Base-by-base conservation (phyloP, 2,888 invertebrate genomes). In the Keiferia lycopersicella region DNA sequence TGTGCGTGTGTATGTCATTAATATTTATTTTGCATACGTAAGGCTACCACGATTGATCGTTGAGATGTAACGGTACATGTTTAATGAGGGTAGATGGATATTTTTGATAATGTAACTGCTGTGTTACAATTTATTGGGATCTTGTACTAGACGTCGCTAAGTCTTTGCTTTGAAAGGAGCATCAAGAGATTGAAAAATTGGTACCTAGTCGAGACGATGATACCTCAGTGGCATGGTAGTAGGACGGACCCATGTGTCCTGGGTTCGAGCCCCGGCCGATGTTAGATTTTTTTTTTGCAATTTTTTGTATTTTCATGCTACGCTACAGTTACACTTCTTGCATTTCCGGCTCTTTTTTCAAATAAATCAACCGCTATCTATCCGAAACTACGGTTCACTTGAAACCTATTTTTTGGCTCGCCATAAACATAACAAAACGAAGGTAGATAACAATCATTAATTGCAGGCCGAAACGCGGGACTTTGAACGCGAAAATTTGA, bases 11-110 rank as follows among this genome's bases (percentile, higher is more conserved):
- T 77, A 71, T 77, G 80, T 79, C 85, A 86, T 88, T 87, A 87
- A 88, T 88, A 88, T 87, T 87, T 87, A 88, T 88, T 86, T 83
- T 82, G 85, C 82, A 86, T 86, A 82, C 84, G 80, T 80, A 81
- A 81, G 78, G 79, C 69, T 69, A 69, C 71, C 71, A 76, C 76
- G 79, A 84, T 81, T 80, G 82, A 82, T 81, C 74, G 79, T 71
- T 70, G 65, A 65, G 63, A 66, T 66, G 65, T 60, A 63, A 61
- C 48, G 66, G 62, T 66, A 60, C 66, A 64, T 39, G 57, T 66
- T 66, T 66, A 62, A 66, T 66, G 61, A 58, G 62, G 30, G 62
- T 26, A 45, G 65, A 51, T 65, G 58, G 59, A 59, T 62, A 62
- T 45, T 62, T 58, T 50, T 50, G 65, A 61, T 39, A 53, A 12